Evolutionary conservation across 2,113 vertebrate species (phyloP).

Genomic region (Salvelinus namaycush): DNA sequence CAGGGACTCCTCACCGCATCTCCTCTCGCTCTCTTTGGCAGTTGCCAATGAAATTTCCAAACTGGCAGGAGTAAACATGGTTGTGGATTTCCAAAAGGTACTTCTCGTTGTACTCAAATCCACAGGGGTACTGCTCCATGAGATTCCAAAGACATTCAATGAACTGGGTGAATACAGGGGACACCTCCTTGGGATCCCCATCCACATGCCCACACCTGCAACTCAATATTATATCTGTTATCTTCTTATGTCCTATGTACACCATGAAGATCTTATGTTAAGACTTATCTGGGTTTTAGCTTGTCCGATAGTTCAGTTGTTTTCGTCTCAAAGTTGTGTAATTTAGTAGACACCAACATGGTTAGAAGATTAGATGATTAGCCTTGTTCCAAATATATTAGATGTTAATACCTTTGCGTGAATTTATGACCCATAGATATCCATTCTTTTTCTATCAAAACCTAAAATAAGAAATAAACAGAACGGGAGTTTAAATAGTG

Average conservation of each 20-base stretch:
- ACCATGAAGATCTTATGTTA: too few relatives aligned
- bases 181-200: constrained; percentile 79
- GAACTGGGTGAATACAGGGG: constrained; percentile 85
- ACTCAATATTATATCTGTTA: too few relatives aligned
- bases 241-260: too few relatives aligned
- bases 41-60: constrained; percentile 85
- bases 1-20: constrained; percentile 68
- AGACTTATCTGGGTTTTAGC: too few relatives aligned
- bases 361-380: too few relatives aligned
- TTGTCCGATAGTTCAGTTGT: too few relatives aligned
- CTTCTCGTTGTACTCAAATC: constrained; percentile 79
- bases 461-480: constrained; percentile 49
- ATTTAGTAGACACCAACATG: too few relatives aligned
- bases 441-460: constrained; percentile 81
- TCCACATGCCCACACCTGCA: constrained; percentile 77
- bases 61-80: constrained; percentile 81
- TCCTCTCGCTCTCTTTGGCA: constrained; percentile 79
- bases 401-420: constrained; percentile 71
- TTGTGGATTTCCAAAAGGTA: constrained; percentile 80
- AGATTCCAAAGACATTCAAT: constrained; percentile 83
- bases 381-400: not conserved
- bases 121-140: constrained; percentile 80
- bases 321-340: too few relatives aligned
- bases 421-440: constrained; percentile 82
- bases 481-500: constrained; percentile 1